These are phyloP conservation scores for Ischnus inquisitorius DNA, from an alignment of 2,888 invertebrate genomes.

Conservation along the genomic window DNA sequence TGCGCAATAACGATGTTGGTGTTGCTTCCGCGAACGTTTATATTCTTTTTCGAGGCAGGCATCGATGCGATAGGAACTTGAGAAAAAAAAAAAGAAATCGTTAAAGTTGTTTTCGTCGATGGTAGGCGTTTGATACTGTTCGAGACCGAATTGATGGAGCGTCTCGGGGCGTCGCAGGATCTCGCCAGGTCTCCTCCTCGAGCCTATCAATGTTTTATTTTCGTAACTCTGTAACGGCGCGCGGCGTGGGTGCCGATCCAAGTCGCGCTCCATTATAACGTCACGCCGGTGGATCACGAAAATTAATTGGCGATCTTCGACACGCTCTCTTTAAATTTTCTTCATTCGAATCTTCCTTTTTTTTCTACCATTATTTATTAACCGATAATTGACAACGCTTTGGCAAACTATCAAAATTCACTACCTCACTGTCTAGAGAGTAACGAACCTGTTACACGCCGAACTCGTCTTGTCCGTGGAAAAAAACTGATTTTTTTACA, in stretches of 20 bases:
- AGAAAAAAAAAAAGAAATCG: conserved; percentile 27
- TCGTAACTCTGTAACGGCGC: conserved; percentile 55
- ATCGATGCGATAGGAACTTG: not conserved
- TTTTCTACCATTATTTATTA: not conserved
- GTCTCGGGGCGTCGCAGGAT: conserved; percentile 49
- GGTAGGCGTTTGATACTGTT: conserved; percentile 28
- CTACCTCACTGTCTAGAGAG: too few relatives aligned
- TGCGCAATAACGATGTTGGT: conserved; percentile 5
- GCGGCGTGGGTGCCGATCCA: conserved; percentile 58
- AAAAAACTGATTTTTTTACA: too few relatives aligned
- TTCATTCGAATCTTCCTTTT: conserved; percentile 27
- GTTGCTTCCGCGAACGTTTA: conserved; percentile 7
- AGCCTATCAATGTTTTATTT: conserved; percentile 71
- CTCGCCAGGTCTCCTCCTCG: conserved; percentile 31
- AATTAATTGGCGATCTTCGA: conserved; percentile 70
- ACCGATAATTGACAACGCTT: conserved; percentile 59
- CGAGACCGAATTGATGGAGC: conserved; percentile 36
- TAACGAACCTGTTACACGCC: not conserved
- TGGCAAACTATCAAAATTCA: conserved; percentile 35
- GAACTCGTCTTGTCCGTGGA: not conserved
- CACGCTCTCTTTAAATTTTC: conserved; percentile 38
- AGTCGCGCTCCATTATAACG: conserved; percentile 56
- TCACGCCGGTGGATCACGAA: conserved; percentile 35
- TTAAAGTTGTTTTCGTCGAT: conserved; percentile 44
- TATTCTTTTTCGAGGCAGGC: conserved; percentile 3